Evolutionary conservation across 35 echinoderm and acorn worm species (phyloP).

Genomic region (Ophiothrix spiculata): DNA sequence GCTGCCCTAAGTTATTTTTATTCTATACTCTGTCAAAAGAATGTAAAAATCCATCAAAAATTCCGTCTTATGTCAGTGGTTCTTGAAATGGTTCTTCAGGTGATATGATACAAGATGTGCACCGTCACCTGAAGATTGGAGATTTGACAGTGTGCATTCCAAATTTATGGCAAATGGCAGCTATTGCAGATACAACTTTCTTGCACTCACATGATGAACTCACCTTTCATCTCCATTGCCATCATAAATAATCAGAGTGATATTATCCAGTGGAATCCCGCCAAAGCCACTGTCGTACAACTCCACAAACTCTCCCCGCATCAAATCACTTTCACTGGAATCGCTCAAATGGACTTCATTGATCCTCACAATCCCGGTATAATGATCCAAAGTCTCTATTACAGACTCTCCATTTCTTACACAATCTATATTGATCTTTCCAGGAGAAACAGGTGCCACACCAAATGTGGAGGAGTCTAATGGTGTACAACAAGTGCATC

Average conservation of each 20-base stretch:
- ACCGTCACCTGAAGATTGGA: neutral
- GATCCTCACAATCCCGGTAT: constrained; percentile 66
- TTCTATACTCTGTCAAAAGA: too few relatives aligned
- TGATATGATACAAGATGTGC: neutral
- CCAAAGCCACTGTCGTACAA: constrained; percentile 79
- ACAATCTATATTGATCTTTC: constrained; percentile 61
- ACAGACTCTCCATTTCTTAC: constrained; percentile 38
- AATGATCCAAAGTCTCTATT: constrained; percentile 58
- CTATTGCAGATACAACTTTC: neutral
- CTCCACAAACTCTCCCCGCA: constrained; percentile 81
- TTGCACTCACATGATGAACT: neutral
- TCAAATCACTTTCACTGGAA: neutral
- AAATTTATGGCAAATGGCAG: neutral
- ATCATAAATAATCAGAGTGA: constrained; percentile 41
- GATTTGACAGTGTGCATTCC: neutral
- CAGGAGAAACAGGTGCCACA: constrained; percentile 40
- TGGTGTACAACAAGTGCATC: constrained; percentile 64
- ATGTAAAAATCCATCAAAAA: too few relatives aligned
- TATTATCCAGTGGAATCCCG: constrained; percentile 45
- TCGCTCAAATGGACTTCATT: constrained; percentile 63
- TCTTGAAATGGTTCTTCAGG: neutral
- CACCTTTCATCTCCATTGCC: constrained; percentile 35
- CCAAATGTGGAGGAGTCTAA: constrained; percentile 53
- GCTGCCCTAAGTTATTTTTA: too few relatives aligned
- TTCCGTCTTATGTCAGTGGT: too few relatives aligned